These are phyloP conservation scores for Perognathus longimembris DNA, from an alignment of 2,113 vertebrate genomes.

Conservation along the genomic window DNA sequence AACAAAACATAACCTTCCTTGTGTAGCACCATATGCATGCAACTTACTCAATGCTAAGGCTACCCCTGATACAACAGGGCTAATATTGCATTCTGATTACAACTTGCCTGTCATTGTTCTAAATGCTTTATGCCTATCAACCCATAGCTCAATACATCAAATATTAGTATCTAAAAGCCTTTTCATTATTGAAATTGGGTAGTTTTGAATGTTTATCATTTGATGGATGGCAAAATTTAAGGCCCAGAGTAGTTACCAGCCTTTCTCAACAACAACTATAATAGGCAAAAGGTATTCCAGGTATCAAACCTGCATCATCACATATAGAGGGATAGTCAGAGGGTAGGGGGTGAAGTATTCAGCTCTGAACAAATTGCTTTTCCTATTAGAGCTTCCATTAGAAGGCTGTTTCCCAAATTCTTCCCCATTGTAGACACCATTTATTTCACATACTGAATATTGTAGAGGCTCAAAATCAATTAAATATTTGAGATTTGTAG, in stretches of 20 bases:
- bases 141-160: background rate
- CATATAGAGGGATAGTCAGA: rapidly evolving
- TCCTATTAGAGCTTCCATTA: background rate
- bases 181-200: background rate
- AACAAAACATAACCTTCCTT: background rate
- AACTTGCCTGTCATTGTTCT: background rate
- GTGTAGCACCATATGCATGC: background rate
- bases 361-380: rapidly evolving
- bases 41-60: background rate
- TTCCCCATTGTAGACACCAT: too few species aligned
- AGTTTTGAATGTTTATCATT: background rate
- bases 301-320: background rate
- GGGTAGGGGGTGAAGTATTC: background rate
- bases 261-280: background rate
- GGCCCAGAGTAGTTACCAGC: rapidly evolving
- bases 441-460: background rate
- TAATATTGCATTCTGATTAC: background rate
- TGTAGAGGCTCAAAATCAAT: background rate
- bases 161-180: background rate
- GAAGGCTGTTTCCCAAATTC: background rate
- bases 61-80: background rate
- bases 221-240: background rate
- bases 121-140: background rate
- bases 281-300: background rate
- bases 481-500: conserved; percentile 35